Base-by-base conservation (phyloP, 2,888 invertebrate genomes). In the Hirtodrosophila trivittata region DNA sequence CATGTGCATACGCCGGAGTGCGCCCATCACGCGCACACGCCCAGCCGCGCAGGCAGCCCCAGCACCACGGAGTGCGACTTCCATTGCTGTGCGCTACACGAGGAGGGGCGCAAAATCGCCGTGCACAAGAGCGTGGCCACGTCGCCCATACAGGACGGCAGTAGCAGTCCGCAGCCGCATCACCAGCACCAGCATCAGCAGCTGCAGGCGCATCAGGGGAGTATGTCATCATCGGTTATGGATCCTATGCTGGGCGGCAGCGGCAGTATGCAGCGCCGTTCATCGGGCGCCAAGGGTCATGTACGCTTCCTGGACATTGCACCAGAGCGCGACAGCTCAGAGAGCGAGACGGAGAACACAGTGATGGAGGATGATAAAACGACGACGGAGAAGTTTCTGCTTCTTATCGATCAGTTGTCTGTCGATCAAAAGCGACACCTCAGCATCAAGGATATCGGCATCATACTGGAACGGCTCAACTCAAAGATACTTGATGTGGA, bases 401-500 rank as follows among this genome's bases (percentile, higher is more conserved):
- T 97, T 89, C 94, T 97, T 83, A 97, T 97, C 91, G 97, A 97
- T 92, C 97, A 97, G 91, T 93, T 97, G 76, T 97, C 96, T 89
- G 95, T 96, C 86, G 97, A 97, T 90, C 97, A 97, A 92, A 97
- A 97, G 91, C 94, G 96, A 69, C 97, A 97, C 89, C 94, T 97
- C 78, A 96, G 95, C 90, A 97, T 97, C 92, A 97, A 97, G 91
- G 97, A 97, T 91, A 97, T 97, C 91, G 97, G 97, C 76, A 96
- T 97, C 90, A 97, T 97, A 88, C 93, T 97, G 85, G 97, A 97
- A 91, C 93, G 97, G 86, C 94, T 97, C 86, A 97, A 95, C 91
- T 97, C 97, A 65, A 97, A 97, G 92, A 97, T 97, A 85, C 93
- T 97, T 73, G 97, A 97, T 92, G 97, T 97, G 80, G 97, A 97